phyloP scores from a whole-genome alignment of 2,888 invertebrate species.

The Megaustenia siamemsis region DNA sequence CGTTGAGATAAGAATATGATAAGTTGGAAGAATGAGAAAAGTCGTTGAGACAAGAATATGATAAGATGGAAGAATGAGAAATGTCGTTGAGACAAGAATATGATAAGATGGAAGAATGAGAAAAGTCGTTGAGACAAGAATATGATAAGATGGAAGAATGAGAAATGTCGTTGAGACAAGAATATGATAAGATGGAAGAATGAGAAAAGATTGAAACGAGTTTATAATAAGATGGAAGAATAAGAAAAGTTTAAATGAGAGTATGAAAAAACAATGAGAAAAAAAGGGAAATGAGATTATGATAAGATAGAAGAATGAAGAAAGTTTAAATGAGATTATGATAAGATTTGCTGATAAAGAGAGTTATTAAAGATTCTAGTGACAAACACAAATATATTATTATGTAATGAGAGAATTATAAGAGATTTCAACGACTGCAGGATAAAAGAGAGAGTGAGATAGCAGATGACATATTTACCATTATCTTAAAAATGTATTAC shows the following conservation, averaged over 20 bases:
- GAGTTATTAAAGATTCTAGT: not conserved
- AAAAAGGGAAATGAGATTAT: not conserved
- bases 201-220: too few relatives aligned
- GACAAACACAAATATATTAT: not conserved
- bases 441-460: not conserved
- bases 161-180: too few relatives aligned
- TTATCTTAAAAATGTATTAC: too few relatives aligned
- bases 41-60: too few relatives aligned
- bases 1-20: too few relatives aligned
- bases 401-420: not conserved
- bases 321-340: not conserved
- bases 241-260: not conserved
- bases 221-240: not conserved
- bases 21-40: too few relatives aligned
- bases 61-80: too few relatives aligned
- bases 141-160: too few relatives aligned
- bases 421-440: not conserved
- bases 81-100: too few relatives aligned
- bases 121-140: too few relatives aligned
- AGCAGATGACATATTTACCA: not conserved
- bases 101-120: too few relatives aligned
- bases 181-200: too few relatives aligned
- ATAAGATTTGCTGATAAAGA: not conserved
- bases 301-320: not conserved
- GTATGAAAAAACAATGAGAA: not conserved